Conservation (phyloP, 2,888 invertebrate species). For the Gandaritis pyraliata region DNA sequence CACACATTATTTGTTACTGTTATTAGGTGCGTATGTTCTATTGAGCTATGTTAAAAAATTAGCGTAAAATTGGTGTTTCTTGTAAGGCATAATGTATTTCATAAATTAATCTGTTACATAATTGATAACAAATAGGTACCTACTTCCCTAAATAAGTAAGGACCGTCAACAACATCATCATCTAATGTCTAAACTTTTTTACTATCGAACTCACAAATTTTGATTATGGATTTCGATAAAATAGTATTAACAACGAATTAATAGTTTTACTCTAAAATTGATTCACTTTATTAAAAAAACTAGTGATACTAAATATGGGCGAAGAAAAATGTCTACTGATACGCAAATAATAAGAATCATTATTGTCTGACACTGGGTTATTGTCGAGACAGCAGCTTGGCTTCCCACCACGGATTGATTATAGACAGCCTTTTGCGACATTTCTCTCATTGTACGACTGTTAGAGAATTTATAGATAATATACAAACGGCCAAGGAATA, state of each 20-base stretch:
- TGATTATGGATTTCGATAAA: background rate
- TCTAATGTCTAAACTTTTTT: background rate
- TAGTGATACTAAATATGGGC: constrained; percentile 55
- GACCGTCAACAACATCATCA: too few relatives aligned
- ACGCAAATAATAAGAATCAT: constrained; percentile 78
- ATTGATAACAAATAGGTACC: too few relatives aligned
- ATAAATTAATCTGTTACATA: too few relatives aligned
- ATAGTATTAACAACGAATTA: too few relatives aligned
- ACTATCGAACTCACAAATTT: background rate
- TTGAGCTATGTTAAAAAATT: too few relatives aligned
- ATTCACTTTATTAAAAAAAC: constrained; percentile 38
- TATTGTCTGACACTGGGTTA: constrained; percentile 85
- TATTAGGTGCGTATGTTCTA: too few relatives aligned
- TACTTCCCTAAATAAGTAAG: too few relatives aligned
- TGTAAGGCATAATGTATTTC: too few relatives aligned
- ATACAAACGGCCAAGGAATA: constrained; percentile 1
- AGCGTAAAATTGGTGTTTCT: background rate
- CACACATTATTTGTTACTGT: too few relatives aligned
- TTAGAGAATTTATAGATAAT: background rate
- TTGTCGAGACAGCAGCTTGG: constrained; percentile 83
- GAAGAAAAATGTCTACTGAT: constrained; percentile 61
- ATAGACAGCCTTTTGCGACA: constrained; percentile 47
- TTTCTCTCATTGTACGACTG: background rate
- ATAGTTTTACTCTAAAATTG: constrained; percentile 32
- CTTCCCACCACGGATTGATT: constrained; percentile 71